Evolutionary conservation across 2,113 vertebrate species (phyloP).

Genomic region (Dolichotis patagonum): DNA sequence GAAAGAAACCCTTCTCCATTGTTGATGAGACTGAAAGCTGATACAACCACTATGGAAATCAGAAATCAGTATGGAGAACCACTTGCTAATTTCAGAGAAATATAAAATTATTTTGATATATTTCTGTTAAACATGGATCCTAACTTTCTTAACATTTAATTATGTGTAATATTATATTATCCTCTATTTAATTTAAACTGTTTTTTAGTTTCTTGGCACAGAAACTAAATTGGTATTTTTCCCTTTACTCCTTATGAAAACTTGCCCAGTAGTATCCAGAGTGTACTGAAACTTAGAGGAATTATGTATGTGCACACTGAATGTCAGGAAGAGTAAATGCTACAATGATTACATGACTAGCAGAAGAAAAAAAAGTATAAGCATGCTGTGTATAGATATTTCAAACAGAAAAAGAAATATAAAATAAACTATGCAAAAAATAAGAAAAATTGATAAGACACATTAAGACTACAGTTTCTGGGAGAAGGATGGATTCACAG

Average conservation of each 20-base stretch:
- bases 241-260: background rate
- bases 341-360: background rate
- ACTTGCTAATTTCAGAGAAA: slow-evolving; percentile 3
- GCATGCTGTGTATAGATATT: background rate
- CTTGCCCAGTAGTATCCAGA: background rate
- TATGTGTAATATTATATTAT: background rate
- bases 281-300: background rate
- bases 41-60: background rate
- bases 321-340: background rate
- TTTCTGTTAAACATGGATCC: slow-evolving; percentile 26
- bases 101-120: background rate
- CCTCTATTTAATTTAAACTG: slow-evolving; percentile 7
- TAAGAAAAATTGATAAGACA: background rate
- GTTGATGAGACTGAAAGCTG: background rate
- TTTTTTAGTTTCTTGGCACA: background rate
- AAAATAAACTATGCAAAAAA: background rate
- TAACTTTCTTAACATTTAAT: slow-evolving; percentile 51
- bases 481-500: background rate
- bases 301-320: background rate
- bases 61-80: background rate
- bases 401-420: background rate
- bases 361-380: background rate
- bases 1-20: background rate
- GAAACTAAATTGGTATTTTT: background rate
- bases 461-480: background rate